Base-by-base conservation (phyloP, 2,888 invertebrate species). In the Aplocera efformata region DNA sequence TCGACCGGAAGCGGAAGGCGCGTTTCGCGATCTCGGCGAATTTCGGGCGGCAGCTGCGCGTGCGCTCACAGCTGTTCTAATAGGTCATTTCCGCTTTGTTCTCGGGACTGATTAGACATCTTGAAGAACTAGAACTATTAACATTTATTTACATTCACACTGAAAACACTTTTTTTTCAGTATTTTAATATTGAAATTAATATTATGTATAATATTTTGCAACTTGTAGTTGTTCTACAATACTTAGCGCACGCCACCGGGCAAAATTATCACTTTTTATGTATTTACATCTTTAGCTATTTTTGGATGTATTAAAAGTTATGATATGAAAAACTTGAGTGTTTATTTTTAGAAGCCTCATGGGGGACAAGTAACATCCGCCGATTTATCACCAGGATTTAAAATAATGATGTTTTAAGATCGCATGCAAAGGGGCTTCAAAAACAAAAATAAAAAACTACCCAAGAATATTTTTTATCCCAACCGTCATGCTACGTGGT, bases 1-100 rank as follows among this genome's bases (percentile, higher is more conserved):
- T 85, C 78, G 75, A 63, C 68, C 82, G 86, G 86, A 88, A 88
- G 71, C 86, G 86, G 86, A 88, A 86, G 84, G 78, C 84, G 77
- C 75, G 78, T 83, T 85, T 85, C 79, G 86, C 86, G 86, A 88
- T 79, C 84, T 72, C 77, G 71, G 74, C 77, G 75, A 83, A 84
- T 76, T 85, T 84, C 76, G 83, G 79, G 58, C 67, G 67, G 78
- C 86, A 84, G 86, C 85, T 85, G 85, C 72, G 72, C 72, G 58
- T 56, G 74, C 73, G 69, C 72, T 57, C 58, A 70, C 78, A 73
- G 68, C 75, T 73, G 79, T 73, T 73, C 78, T 84, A 84, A 86
- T 86, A 81, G 83, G 71, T 73, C 70, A 79, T 75, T 83, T 88
- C 86, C 86, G 79, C 61, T 79, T 69, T 65, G 70, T 67, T 62